Evolutionary conservation across 2,113 vertebrate genomes (phyloP).

Genomic region (Brachirus orientalis): DNA sequence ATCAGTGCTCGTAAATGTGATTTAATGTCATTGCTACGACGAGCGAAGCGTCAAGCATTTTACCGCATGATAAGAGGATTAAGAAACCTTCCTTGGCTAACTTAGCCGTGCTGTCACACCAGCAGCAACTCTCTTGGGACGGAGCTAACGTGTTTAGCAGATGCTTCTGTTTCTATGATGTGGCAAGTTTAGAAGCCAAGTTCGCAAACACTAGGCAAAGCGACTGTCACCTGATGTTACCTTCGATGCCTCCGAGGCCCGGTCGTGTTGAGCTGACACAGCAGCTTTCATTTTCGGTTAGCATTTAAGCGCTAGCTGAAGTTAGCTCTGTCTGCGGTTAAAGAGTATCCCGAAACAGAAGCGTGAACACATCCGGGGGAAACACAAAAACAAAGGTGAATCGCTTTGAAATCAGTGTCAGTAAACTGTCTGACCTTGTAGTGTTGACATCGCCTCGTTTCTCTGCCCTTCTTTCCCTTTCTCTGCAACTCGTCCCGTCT

Average conservation of each 20-base stretch:
- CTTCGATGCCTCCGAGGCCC: conserved; percentile 40
- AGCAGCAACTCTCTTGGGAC: conserved; percentile 1
- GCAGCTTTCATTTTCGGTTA: conserved; percentile 74
- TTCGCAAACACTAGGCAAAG: not conserved
- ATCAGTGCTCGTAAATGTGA: not conserved
- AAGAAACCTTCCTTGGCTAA: conserved; percentile 26
- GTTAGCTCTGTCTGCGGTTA: conserved; percentile 56
- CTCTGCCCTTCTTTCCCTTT: conserved; percentile 24
- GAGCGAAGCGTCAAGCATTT: conserved; percentile 29
- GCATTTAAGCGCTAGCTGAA: conserved; percentile 63
- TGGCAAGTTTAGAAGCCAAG: conserved; percentile 28
- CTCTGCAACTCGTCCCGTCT: conserved; percentile 56
- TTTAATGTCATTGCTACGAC: not conserved
- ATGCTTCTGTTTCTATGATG: not conserved
- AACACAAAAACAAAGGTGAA: not conserved
- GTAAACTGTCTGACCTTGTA: conserved; percentile 53
- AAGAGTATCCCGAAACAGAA: conserved; percentile 29
- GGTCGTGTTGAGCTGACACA: conserved; percentile 57
- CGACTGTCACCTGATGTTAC: not conserved
- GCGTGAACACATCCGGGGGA: not conserved
- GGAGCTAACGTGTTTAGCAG: conserved; percentile 16
- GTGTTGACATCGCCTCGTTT: conserved; percentile 58
- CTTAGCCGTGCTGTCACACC: conserved; percentile 31
- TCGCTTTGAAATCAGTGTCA: not conserved
- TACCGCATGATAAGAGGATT: conserved; percentile 50